These are phyloP conservation scores for Amblyjoppa proteus DNA, from an alignment of 2,888 invertebrate species.

Conservation along the genomic window DNA sequence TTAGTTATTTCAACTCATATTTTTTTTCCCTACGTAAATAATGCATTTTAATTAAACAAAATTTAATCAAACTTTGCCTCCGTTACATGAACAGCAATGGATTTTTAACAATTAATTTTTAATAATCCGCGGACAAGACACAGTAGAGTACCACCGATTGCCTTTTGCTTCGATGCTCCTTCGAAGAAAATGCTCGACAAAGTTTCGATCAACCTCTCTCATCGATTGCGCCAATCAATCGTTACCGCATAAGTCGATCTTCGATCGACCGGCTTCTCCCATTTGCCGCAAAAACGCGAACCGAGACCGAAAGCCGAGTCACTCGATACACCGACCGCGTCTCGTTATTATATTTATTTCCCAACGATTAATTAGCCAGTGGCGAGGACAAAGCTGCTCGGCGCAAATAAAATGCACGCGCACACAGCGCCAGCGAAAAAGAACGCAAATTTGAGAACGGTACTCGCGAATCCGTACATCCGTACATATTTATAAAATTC, in stretches of 20 bases:
- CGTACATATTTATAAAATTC: slow-evolving; percentile 49
- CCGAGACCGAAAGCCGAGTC: not conserved
- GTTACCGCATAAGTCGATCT: not conserved
- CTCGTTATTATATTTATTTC: slow-evolving; percentile 49
- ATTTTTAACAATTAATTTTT: not conserved
- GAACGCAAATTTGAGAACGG: slow-evolving; percentile 43
- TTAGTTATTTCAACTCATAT: too few species aligned
- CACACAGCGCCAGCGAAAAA: slow-evolving; percentile 29
- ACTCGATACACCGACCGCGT: not conserved
- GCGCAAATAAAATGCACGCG: slow-evolving; percentile 11
- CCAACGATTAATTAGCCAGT: slow-evolving; percentile 60
- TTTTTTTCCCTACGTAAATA: not conserved
- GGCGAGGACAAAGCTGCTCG: not conserved
- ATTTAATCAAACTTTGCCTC: too few species aligned
- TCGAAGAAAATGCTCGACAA: slow-evolving; percentile 62
- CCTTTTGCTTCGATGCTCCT: not conserved
- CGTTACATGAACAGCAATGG: too few species aligned
- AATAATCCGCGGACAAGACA: slow-evolving; percentile 44
- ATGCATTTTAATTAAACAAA: not conserved
- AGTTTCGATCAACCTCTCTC: slow-evolving; percentile 68
- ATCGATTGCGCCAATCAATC: slow-evolving; percentile 44
- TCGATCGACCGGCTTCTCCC: not conserved
- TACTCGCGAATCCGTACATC: not conserved
- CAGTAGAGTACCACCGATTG: slow-evolving; percentile 53
- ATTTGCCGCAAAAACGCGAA: not conserved